Evolutionary conservation across 2,888 invertebrate species (phyloP), one percentile per base, ranked within the genome.

Genomic region (Cremastinae sp.): DNA sequence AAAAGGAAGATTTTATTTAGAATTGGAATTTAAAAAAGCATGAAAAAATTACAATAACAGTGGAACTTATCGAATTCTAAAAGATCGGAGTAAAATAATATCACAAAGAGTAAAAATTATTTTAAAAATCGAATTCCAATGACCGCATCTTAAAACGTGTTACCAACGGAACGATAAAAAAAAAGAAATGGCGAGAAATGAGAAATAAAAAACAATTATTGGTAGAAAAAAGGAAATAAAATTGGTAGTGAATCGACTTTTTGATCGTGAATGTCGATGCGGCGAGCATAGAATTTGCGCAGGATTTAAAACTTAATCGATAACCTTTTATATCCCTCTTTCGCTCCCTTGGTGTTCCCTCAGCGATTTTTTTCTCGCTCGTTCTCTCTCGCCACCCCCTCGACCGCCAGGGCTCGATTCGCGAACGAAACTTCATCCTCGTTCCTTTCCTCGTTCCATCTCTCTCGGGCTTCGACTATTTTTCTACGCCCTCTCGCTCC

Each of bases 301-400:
- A 76, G 76, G 69, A 76, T 76, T 76, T 73, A 61, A 73, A 76
- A 76, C 76, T 73, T 73, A 76, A 76, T 76, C 76, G 76, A 76
- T 76, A 76, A 69, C 76, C 69, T 76, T 76, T 76, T 73, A 73
- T 76, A 68, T 69, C 68, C 53, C 41, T 47, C 70, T 39, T 71
- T 37, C 56, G 14, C 51, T 68, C 58, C 68, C 59, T 59, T 22
- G 58, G n/a, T 51, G 66, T 45, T 55, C 43, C 55, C 62, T 41
- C 64, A 55, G 28, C 28, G 28, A 28, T 28, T 28, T 64, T 64
- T 41, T 56, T 28, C 56, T 43, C 51, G n/a, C 10, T 41, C 51
- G 12, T 5, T 16, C 73, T 16, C 70, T 14, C 37, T 51, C 62
- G 16, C n/a, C 58, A 20, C n/a, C 12, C 20, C 41, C 43, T 58